Evolutionary conservation across 2,888 invertebrate species (phyloP).

Genomic region (Hyposoter dolosus): DNA sequence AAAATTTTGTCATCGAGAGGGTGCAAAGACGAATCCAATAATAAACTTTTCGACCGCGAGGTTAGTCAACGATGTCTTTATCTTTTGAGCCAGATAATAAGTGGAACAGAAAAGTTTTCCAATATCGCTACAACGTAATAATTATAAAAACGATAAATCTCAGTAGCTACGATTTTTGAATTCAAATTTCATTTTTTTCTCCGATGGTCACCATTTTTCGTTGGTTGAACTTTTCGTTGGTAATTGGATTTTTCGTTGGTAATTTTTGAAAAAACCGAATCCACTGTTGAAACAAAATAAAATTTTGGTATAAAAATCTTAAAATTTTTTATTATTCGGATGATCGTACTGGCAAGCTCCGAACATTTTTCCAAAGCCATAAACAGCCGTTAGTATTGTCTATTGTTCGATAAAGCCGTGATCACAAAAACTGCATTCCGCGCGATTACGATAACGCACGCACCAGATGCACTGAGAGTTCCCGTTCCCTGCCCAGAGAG

Average conservation of each 20-base stretch:
- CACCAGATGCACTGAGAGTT: constrained; percentile 47
- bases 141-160: not conserved
- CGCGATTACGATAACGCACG: constrained; percentile 5
- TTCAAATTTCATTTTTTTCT: not conserved
- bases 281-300: too few species aligned
- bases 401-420: constrained; percentile 46
- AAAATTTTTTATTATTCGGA: not conserved
- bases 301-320: too few species aligned
- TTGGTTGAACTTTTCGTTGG: too few species aligned
- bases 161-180: not conserved
- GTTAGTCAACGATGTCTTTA: constrained; percentile 41
- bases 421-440: constrained; percentile 1
- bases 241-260: too few species aligned
- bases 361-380: not conserved
- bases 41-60: constrained; percentile 34
- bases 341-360: not conserved
- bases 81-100: constrained; percentile 1
- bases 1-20: not conserved
- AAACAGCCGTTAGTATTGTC: constrained; percentile 50
- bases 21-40: constrained; percentile 54
- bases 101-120: not conserved
- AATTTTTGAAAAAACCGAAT: too few species aligned
- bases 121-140: not conserved
- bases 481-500: not conserved
- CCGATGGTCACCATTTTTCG: not conserved